phyloP scores from a whole-genome alignment of 1,140 invertebrate genomes.

The Drosophila erecta region DNA sequence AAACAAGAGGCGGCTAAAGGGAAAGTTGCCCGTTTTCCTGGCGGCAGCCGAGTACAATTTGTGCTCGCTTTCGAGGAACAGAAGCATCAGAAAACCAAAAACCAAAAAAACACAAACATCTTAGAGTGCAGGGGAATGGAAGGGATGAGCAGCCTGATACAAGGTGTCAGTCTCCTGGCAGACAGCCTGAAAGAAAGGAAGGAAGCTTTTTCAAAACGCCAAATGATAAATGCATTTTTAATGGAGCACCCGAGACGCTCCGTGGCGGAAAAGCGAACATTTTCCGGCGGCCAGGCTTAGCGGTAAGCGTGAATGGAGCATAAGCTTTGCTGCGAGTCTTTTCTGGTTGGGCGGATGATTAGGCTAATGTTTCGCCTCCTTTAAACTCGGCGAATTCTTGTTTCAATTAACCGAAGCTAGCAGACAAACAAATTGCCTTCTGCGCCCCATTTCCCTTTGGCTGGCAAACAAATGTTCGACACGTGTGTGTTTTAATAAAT shows the following conservation, averaged over 20 bases:
- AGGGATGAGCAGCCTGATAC: conserved; percentile 44
- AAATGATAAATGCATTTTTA: conserved; percentile 82
- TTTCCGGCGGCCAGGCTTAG: conserved; percentile 53
- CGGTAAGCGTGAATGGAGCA: conserved; percentile 22
- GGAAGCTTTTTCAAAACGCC: conserved; percentile 77
- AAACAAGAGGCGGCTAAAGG: conserved; percentile 55
- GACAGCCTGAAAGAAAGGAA: conserved; percentile 51
- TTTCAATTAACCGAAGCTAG: conserved; percentile 60
- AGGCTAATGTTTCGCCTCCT: conserved; percentile 62
- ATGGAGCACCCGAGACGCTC: conserved; percentile 57
- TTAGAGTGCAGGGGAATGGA: conserved; percentile 44
- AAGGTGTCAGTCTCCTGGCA: conserved; percentile 36
- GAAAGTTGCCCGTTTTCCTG: conserved; percentile 38
- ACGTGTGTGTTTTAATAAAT: conserved; percentile 68
- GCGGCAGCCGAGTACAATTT: conserved; percentile 72
- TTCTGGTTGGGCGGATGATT: conserved; percentile 60
- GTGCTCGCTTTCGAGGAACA: conserved; percentile 29
- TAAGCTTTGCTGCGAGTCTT: conserved; percentile 34
- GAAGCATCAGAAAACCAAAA: conserved; percentile 9
- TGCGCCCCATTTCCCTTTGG: background rate
- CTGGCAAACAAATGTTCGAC: conserved; percentile 50
- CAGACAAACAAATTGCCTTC: conserved; percentile 58
- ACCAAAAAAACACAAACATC: conserved; percentile 43
- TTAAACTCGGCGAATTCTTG: conserved; percentile 44
- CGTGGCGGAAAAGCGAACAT: conserved; percentile 42